Evolutionary conservation across 2,888 invertebrate species (phyloP).

Genomic region (Philhelius pedissequus): DNA sequence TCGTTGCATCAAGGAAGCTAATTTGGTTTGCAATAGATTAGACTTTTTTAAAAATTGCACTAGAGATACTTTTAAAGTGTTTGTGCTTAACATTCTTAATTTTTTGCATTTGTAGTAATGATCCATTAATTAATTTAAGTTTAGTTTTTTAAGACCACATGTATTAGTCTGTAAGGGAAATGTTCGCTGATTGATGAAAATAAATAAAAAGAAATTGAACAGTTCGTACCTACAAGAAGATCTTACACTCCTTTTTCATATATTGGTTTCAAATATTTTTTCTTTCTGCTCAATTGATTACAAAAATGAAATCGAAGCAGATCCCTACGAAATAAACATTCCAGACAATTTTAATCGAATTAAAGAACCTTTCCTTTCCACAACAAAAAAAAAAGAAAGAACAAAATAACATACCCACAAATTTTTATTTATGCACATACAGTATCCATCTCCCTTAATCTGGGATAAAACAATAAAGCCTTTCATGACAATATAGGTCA

Average conservation of each 20-base stretch:
- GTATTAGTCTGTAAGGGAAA: too few relatives aligned
- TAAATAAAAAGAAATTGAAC: too few relatives aligned
- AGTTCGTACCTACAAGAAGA: too few relatives aligned
- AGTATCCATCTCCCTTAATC: not conserved
- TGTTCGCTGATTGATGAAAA: too few relatives aligned
- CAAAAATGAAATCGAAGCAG: not conserved
- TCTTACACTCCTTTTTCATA: not conserved
- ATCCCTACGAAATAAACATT: not conserved
- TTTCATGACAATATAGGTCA: conserved; percentile 16
- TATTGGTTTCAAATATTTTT: not conserved
- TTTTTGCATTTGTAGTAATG: too few relatives aligned
- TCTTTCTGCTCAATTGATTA: not conserved
- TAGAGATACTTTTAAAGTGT: too few relatives aligned
- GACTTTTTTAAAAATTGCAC: too few relatives aligned
- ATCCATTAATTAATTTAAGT: too few relatives aligned
- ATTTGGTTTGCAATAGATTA: too few relatives aligned
- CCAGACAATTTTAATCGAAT: conserved; percentile 5
- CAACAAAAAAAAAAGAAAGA: not conserved
- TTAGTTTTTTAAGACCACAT: too few relatives aligned
- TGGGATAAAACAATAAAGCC: conserved; percentile 15
- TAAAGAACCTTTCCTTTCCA: not conserved
- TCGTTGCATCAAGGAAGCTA: too few relatives aligned
- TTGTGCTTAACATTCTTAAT: too few relatives aligned
- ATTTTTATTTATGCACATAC: not conserved
- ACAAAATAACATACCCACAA: not conserved